These are phyloP conservation scores for Pangasius mekongensis DNA, from an alignment of 2,797 vertebrate genomes.

Conservation along the genomic window DNA sequence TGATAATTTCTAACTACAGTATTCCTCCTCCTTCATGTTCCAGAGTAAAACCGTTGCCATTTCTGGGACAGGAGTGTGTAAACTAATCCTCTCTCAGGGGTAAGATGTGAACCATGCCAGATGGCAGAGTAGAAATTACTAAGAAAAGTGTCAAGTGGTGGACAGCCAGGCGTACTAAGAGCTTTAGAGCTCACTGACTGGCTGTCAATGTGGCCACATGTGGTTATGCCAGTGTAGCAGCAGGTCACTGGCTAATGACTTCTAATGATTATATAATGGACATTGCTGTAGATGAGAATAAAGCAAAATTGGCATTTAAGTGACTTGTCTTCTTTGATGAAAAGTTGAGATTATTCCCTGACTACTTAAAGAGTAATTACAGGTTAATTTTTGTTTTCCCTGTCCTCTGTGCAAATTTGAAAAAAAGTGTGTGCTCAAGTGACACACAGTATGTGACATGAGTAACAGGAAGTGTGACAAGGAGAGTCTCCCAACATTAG, in stretches of 20 bases:
- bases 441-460: background rate
- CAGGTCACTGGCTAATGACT: conserved; percentile 54
- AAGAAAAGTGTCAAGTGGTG: conserved; percentile 56
- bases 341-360: background rate
- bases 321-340: conserved; percentile 3
- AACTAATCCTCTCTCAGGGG: conserved; percentile 54
- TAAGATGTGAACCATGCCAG: conserved; percentile 52
- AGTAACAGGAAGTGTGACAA: background rate
- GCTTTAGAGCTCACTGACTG: conserved; percentile 45
- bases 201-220: conserved; percentile 52
- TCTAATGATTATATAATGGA: conserved; percentile 34
- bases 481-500: background rate
- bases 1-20: conserved; percentile 22
- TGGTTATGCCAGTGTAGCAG: conserved; percentile 46
- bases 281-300: background rate
- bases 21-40: conserved; percentile 34
- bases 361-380: background rate
- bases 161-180: conserved; percentile 47
- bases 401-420: background rate
- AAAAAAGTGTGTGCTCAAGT: background rate
- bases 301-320: background rate
- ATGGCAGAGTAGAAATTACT: conserved; percentile 54
- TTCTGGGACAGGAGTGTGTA: conserved; percentile 36
- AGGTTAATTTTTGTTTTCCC: background rate
- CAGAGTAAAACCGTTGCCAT: conserved; percentile 49